Conservation (phyloP, 2,797 vertebrate genomes). For the Tenualosa thibaudeaui region DNA sequence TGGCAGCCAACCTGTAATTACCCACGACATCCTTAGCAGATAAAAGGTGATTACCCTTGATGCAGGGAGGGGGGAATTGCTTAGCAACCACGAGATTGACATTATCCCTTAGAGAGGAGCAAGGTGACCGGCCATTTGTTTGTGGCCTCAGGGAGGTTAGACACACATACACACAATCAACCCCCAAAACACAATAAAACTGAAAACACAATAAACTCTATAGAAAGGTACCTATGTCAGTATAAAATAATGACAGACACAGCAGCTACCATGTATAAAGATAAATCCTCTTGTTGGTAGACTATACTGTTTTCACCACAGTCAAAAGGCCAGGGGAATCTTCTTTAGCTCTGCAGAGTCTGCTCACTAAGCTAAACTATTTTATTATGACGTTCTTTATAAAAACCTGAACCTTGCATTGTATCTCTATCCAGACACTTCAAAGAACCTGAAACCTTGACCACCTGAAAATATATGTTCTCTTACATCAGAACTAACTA, state of each 20-base stretch:
- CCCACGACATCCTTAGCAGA: conserved; percentile 71
- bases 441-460: background rate
- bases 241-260: background rate
- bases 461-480: background rate
- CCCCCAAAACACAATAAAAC: background rate
- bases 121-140: conserved; percentile 38
- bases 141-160: conserved; percentile 40
- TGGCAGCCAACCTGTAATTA: conserved; percentile 71
- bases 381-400: background rate
- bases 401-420: background rate
- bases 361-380: background rate
- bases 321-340: background rate
- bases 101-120: conserved; percentile 51
- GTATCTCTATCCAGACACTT: background rate
- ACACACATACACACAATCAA: background rate
- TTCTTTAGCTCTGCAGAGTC: background rate
- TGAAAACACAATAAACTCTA: background rate
- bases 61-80: conserved; percentile 51
- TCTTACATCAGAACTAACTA: background rate
- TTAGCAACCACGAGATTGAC: conserved; percentile 58
- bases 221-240: background rate
- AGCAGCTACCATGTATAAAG: background rate
- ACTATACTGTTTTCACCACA: background rate
- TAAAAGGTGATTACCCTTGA: conserved; percentile 70
- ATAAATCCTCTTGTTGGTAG: background rate